These are phyloP conservation scores for Agelas oroides DNA, from an alignment of 37 sponge, comb jelly and placozoan species.

Conservation along the genomic window DNA sequence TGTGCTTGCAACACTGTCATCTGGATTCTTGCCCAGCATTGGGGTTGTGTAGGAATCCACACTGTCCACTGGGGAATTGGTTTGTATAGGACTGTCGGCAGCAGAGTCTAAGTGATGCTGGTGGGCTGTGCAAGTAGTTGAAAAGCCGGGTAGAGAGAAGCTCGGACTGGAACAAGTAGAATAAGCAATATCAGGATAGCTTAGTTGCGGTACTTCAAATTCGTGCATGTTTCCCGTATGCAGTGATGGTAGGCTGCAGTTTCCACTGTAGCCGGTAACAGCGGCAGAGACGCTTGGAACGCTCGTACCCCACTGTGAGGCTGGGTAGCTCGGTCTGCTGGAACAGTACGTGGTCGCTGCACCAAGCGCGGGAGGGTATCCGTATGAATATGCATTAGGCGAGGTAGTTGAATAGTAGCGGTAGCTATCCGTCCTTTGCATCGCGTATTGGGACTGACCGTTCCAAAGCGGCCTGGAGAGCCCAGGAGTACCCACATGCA, in stretches of 20 bases:
- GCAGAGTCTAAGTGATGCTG: constrained; percentile 6
- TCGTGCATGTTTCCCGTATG: constrained; percentile 14
- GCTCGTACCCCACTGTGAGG: constrained; percentile 6
- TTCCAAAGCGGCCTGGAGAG: constrained; percentile 32
- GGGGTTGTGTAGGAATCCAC: constrained; percentile 57
- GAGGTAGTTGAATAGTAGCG: constrained; percentile 16
- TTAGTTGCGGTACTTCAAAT: constrained; percentile 15
- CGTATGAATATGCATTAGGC: constrained; percentile 31
- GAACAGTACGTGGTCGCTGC: constrained; percentile 4
- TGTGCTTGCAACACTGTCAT: constrained; percentile 53
- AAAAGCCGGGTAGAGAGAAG: constrained; percentile 27
- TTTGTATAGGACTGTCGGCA: constrained; percentile 45
- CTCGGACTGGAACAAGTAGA: not conserved
- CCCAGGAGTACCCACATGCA: not conserved
- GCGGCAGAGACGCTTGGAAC: constrained; percentile 4
- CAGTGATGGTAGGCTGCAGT: not conserved
- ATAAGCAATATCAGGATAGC: not conserved
- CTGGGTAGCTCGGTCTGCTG: not conserved
- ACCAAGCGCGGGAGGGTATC: constrained; percentile 31
- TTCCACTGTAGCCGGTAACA: constrained; percentile 8
- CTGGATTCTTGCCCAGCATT: constrained; percentile 45
- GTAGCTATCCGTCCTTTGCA: not conserved
- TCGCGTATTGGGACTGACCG: constrained; percentile 26
- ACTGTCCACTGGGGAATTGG: constrained; percentile 65
- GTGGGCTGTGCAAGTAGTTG: constrained; percentile 16